These are phyloP conservation scores for Epinephelus fuscoguttatus DNA, from an alignment of 2,113 vertebrate species.

Conservation along the genomic window DNA sequence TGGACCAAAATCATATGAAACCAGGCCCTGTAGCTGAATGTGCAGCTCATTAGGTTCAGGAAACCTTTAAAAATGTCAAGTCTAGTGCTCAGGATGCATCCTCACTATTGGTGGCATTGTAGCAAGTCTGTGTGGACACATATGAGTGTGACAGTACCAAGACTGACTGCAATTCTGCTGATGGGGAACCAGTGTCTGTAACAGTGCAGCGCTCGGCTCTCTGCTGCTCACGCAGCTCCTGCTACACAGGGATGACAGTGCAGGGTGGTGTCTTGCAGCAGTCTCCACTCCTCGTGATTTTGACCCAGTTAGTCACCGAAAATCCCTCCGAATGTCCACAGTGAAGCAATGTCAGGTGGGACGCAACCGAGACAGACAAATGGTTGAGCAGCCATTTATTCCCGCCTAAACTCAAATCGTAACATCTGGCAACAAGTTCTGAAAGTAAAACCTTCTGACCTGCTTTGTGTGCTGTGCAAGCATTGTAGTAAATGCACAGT, in stretches of 20 bases:
- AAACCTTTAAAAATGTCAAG: background rate
- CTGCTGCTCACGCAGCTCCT: slow-evolving; percentile 33
- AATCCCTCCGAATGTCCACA: slow-evolving; percentile 29
- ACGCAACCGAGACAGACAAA: slow-evolving; percentile 1
- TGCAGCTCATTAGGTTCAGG: background rate
- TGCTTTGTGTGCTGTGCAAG: background rate
- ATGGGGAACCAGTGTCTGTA: slow-evolving; percentile 9
- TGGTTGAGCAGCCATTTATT: background rate
- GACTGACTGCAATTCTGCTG: slow-evolving; percentile 16
- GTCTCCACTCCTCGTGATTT: slow-evolving; percentile 7
- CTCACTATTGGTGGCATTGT: background rate
- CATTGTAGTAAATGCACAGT: slow-evolving; percentile 3
- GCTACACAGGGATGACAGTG: slow-evolving; percentile 37
- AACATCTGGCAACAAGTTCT: slow-evolving; percentile 29
- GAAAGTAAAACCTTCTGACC: slow-evolving; percentile 6
- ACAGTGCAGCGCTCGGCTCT: slow-evolving; percentile 32
- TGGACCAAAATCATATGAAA: background rate
- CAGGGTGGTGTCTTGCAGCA: slow-evolving; percentile 54
- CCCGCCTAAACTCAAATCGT: background rate
- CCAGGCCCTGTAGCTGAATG: background rate
- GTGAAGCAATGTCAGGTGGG: background rate
- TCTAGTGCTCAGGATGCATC: slow-evolving; percentile 1
- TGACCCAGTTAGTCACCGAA: slow-evolving; percentile 67
- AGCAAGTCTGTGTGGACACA: background rate
- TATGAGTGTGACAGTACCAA: slow-evolving; percentile 25